Evolutionary conservation across 2,797 vertebrate species (phyloP), one percentile per base, ranked within the genome.

Genomic region (Centropyge bicolor): DNA sequence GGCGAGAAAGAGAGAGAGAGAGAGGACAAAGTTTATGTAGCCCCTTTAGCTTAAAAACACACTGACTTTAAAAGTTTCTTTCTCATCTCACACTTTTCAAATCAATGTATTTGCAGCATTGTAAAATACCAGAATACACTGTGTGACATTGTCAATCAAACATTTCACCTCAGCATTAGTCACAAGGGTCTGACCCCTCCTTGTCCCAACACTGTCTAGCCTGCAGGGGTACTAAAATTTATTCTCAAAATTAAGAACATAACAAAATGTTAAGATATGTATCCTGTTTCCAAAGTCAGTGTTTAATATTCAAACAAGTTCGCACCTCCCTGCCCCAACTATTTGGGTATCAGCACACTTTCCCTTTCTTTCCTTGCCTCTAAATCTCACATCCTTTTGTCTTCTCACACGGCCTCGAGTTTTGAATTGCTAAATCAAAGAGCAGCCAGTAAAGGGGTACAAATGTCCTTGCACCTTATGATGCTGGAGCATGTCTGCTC

Each of bases 401-500:
- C 67, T 60, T 52, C 56, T 79, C 76, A 71, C 55, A 54, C 55
- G 22, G 38, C 61, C 69, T 31, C 52, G 59, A 76, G 77, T 54
- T 81, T 70, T 68, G 59, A 81, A 82, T 88, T 69, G 62, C 9
- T 56, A 83, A 84, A 62, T 67, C 41, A 52, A 48, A 72, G 45
- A 20, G 2, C 48, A 51, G 59, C 40, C 43, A 22, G 35, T 49
- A 60, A 82, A 87, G 54, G 38, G 61, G 70, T 64, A 72, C 70
- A 86, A 82, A 86, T 84, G 62, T 82, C 81, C 70, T 66, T 10
- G 57, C 27, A 19, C 54, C 66, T 74, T 69, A 70, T 59, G 69
- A 92, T 89, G 88, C 84, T 9, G 67, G 49, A 89, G 79, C 88
- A 88, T 88, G 89, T 46, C 88, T 74, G 85, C 67, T 84, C 80